A percentile compares a stretch with the other conserved stretches of the same genome.
Evolutionary conservation across 2,888 invertebrate species (phyloP).

Genomic region (Sinotaia quadrata): DNA sequence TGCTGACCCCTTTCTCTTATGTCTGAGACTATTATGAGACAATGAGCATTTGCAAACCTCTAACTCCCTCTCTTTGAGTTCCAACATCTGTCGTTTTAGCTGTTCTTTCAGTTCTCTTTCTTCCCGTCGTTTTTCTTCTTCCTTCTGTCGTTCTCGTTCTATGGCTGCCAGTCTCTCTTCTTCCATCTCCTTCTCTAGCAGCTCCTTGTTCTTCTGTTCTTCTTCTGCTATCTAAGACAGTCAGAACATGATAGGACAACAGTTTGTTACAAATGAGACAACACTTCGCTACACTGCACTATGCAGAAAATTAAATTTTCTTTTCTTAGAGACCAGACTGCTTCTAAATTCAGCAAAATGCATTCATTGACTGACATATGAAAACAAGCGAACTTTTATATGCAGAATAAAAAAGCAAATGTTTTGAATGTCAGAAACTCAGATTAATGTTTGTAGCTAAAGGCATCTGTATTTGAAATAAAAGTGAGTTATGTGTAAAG

Average conservation of each 20-base stretch:
- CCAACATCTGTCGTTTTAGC: slow-evolving; percentile 65
- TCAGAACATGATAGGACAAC: not conserved
- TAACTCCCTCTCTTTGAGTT: slow-evolving; percentile 64
- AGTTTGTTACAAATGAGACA: not conserved
- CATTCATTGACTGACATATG: too few species aligned
- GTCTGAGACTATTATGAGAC: not conserved
- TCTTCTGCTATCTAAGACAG: slow-evolving; percentile 54
- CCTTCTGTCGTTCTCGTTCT: slow-evolving; percentile 48
- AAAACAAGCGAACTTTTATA: too few species aligned
- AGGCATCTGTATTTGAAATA: too few species aligned
- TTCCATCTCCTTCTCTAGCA: slow-evolving; percentile 58
- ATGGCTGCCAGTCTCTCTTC: slow-evolving; percentile 53
- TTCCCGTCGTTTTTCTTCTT: slow-evolving; percentile 54
- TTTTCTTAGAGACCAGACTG: too few species aligned
- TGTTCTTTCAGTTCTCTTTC: slow-evolving; percentile 55
- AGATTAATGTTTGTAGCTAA: too few species aligned
- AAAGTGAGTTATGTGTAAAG: too few species aligned
- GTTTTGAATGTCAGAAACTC: too few species aligned
- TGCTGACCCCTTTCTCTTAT: too few species aligned
- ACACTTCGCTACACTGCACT: too few species aligned
- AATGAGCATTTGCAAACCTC: slow-evolving; percentile 51
- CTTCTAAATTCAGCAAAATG: too few species aligned
- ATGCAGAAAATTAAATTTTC: too few species aligned
- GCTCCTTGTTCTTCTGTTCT: slow-evolving; percentile 57
- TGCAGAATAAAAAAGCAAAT: too few species aligned